A percentile compares a stretch with the other conserved stretches of the same genome.
Conservation (phyloP, 1,140 invertebrate species). For the Drosophila chauvacae region DNA sequence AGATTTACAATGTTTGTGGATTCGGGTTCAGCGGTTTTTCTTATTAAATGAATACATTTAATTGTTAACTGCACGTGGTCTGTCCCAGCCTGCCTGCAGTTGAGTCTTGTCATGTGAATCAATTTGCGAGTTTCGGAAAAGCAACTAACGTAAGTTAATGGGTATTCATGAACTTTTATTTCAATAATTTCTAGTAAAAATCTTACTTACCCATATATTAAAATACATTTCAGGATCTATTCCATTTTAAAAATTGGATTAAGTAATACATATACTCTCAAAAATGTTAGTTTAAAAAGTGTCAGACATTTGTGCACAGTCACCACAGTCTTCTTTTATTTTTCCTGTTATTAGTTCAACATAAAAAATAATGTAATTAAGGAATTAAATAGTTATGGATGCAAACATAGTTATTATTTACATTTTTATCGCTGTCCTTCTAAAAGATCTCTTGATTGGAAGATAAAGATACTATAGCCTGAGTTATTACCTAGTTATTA, state of each 20-base stretch:
- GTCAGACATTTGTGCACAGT: neutral
- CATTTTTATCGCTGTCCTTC: constrained; percentile 9
- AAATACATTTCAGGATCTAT: neutral
- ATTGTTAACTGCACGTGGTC: constrained; percentile 36
- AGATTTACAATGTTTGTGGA: constrained; percentile 43
- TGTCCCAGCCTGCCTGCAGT: neutral
- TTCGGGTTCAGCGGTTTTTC: constrained; percentile 27
- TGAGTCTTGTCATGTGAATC: constrained; percentile 33
- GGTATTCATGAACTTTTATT: neutral
- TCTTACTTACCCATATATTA: neutral
- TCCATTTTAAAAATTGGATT: too few relatives aligned
- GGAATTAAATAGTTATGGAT: neutral
- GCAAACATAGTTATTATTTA: neutral
- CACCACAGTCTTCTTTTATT: neutral
- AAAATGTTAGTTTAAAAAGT: neutral
- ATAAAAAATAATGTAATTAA: neutral
- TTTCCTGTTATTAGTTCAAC: too few relatives aligned
- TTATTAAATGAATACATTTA: constrained; percentile 33
- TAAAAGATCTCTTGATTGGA: neutral
- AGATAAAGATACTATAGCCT: constrained; percentile 1
- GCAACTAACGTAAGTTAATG: neutral
- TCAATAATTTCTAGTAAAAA: neutral
- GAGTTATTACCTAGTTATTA: constrained; percentile 24
- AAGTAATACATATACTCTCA: neutral
- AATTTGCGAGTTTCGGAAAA: neutral